These are phyloP conservation scores for Psilanteris sp. DNA, from an alignment of 1,140 invertebrate species.

Conservation along the genomic window DNA sequence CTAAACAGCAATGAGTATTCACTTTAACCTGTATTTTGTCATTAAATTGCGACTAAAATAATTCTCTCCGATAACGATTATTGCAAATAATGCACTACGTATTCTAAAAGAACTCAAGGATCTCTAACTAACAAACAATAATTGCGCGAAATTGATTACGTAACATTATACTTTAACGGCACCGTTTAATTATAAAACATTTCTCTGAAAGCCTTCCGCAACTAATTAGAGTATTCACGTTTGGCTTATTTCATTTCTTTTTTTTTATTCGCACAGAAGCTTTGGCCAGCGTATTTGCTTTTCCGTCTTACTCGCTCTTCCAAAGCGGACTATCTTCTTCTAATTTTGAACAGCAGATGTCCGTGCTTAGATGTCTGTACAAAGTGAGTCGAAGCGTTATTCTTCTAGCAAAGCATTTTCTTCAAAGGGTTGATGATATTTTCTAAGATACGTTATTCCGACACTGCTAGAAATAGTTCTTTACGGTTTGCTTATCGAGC, in stretches of 20 bases:
- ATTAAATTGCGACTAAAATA: no score
- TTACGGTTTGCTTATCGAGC: conserved; percentile 34
- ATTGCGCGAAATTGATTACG: background rate
- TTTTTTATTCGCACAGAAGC: conserved; percentile 34
- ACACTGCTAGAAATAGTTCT: conserved; percentile 39
- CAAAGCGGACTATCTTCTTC: conserved; percentile 2
- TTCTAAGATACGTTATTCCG: conserved; percentile 37
- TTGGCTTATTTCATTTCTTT: conserved; percentile 47
- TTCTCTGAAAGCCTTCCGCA: conserved; percentile 17
- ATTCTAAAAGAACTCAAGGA: background rate
- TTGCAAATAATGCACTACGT: background rate
- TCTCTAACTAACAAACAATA: background rate
- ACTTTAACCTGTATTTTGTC: no score
- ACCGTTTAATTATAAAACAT: conserved; percentile 24
- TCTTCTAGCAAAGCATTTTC: conserved; percentile 43
- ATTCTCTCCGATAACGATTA: no score
- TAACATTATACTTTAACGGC: background rate
- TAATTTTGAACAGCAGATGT: conserved; percentile 54
- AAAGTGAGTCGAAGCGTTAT: conserved; percentile 13
- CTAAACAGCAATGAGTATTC: no score
- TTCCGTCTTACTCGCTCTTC: background rate
- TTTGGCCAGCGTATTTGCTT: conserved; percentile 8
- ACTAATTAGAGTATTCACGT: conserved; percentile 40
- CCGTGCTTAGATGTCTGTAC: conserved; percentile 36
- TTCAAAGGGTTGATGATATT: conserved; percentile 58